Evolutionary conservation across 2,888 invertebrate genomes (phyloP), one percentile per base, ranked within the genome.

Genomic region (Brachyptera putata): DNA sequence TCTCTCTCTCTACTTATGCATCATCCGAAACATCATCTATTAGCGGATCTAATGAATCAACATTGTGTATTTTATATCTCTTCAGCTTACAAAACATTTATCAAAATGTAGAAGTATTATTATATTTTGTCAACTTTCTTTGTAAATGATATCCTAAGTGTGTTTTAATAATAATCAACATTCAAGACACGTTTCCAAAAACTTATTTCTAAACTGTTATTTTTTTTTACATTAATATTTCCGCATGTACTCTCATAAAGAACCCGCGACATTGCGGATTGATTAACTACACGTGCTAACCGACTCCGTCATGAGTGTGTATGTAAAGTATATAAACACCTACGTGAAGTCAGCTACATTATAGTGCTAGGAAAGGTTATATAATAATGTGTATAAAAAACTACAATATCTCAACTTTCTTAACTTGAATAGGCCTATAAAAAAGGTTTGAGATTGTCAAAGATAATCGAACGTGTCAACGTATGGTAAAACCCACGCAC

Each of bases 331-430:
- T n/a, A n/a, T n/a, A n/a, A n/a, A 46, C 46, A 21, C 46, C 46
- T 24, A 46, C 46, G 46, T 46, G 24, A 30, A 30, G 11, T 30
- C 30, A 30, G 30, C 11, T 30, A 5, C 7, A 11, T 7, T 30
- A 30, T 11, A 30, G 30, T n/a, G n/a, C n/a, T n/a, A n/a, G n/a
- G n/a, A n/a, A n/a, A n/a, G n/a, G n/a, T n/a, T n/a, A n/a, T n/a
- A n/a, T n/a, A n/a, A n/a, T n/a, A 30, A 24, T 46, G 21, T 9
- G 22, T 46, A 21, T 24, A 46, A 46, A 41, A 46, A 24, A 46
- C 30, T 18, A 41, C 41, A 41, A 24, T 46, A 46, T 46, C 18
- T 46, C 46, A 46, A 46, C 46, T 46, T 46, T 46, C 46, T 46
- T 24, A 46, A 46, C 22, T 46, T 46, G 22, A 21, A 21, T 24